Conservation (phyloP, 2,797 vertebrate species). For the Buphagus erythrorhynchus region DNA sequence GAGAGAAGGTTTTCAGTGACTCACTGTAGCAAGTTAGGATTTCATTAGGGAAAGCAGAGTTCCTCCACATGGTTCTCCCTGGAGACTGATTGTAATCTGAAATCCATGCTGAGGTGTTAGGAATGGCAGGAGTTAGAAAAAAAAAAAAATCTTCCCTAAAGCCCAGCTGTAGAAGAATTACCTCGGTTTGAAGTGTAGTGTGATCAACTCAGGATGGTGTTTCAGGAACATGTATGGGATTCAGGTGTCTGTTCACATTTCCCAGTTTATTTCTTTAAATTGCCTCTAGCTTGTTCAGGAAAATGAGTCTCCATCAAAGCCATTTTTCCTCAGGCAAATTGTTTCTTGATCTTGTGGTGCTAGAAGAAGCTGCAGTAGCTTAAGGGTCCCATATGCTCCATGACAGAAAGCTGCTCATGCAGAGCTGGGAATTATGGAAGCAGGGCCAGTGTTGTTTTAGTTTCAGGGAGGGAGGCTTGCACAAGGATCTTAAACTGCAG, state of each 20-base stretch:
- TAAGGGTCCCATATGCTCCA: background rate
- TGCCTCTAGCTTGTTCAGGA: background rate
- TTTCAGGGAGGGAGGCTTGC: background rate
- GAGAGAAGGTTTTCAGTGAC: background rate
- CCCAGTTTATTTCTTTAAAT: conserved; percentile 21
- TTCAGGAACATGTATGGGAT: background rate
- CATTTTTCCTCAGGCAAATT: background rate
- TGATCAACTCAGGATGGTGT: background rate
- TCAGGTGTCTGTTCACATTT: conserved; percentile 24
- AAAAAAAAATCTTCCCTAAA: conserved; percentile 26
- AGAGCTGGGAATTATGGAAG: background rate
- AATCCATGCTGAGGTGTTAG: conserved; percentile 48
- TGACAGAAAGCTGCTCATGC: background rate
- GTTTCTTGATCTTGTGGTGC: background rate
- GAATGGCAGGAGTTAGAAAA: conserved; percentile 14
- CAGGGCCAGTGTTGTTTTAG: background rate
- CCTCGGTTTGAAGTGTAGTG: background rate
- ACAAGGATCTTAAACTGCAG: background rate
- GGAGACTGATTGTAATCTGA: conserved; percentile 52
- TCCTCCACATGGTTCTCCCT: background rate
- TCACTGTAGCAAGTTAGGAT: background rate
- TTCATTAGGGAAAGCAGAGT: conserved; percentile 20
- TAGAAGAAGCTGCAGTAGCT: background rate
- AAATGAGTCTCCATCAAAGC: background rate
- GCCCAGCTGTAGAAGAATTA: background rate